Base-by-base conservation (phyloP, 2,113 vertebrate species). In the Psephotus haematonotus region DNA sequence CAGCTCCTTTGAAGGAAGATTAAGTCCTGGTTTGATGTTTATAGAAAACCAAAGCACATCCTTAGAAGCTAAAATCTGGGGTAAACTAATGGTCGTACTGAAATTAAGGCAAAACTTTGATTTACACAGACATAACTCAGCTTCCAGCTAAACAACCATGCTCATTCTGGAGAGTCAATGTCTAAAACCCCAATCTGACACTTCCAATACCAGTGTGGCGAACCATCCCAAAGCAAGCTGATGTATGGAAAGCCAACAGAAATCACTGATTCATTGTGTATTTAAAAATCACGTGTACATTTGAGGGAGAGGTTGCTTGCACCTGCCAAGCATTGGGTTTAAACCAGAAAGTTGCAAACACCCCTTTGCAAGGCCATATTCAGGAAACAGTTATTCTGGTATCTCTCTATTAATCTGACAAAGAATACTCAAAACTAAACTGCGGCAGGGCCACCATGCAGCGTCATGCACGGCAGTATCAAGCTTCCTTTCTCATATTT, bases 221-320 rank as follows among this genome's bases (percentile, higher is more conserved):
- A 57, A 13, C 39, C 8, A n/a, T 13, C 20, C 35, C 43, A 43
- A 35, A 50, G n/a, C 11, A 43, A 59, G 49, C 43, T 14, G 9
- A 53, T 0, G 12, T 6, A 2, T 2, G 15, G 67, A 47, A 63
- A 52, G 39, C 0, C 41, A 80, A 20, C 19, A 77, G 25, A 37
- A 75, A 64, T 4, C 23, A 78, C 11, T 4, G 17, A 47, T 39
- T 33, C 0, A 31, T 52, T 88, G 50, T 39, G 13, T 28, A n/a
- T 50, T 69, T 43, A 7, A 71, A 89, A 85, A 28, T 17, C 35
- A 24, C 0, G 1, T 5, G 35, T 47, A 24, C 6, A 2, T 70
- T 69, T 59, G 25, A 75, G 39, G 59, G 28, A 69, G 55, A 52
- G 4, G 27, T 68, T 76, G 25, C 14, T 50, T 49, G 27, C 44